Conservation (phyloP, 2,888 invertebrate genomes). For the Sialis lutaria region DNA sequence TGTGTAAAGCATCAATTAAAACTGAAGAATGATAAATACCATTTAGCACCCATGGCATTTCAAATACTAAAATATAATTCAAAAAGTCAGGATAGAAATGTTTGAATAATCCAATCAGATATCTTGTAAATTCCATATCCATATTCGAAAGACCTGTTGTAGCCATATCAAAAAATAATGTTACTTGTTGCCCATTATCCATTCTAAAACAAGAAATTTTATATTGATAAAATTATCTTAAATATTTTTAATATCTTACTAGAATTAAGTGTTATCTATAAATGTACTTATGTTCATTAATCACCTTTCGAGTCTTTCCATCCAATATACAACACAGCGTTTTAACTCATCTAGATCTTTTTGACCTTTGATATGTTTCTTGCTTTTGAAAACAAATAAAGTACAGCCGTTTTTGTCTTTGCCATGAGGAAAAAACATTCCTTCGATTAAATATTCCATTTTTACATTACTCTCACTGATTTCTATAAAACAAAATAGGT, state of each 20-base stretch:
- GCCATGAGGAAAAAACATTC: conserved; percentile 59
- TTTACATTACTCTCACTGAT: conserved; percentile 51
- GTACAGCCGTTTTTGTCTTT: conserved; percentile 65
- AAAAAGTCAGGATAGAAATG: conserved; percentile 73
- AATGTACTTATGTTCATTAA: neutral
- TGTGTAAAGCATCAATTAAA: neutral
- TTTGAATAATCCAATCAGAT: conserved; percentile 73
- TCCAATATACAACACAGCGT: conserved; percentile 69
- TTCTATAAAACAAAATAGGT: conserved; percentile 28
- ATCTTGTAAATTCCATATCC: conserved; percentile 84
- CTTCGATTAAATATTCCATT: conserved; percentile 55
- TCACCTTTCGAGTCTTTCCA: conserved; percentile 58
- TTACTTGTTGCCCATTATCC: conserved; percentile 57
- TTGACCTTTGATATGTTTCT: conserved; percentile 61
- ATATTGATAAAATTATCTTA: neutral
- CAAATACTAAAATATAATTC: conserved; percentile 78
- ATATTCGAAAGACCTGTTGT: conserved; percentile 72
- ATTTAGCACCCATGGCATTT: conserved; percentile 88
- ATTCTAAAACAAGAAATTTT: conserved; percentile 30
- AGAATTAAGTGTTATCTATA: neutral
- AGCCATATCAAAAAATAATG: conserved; percentile 81
- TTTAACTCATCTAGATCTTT: conserved; percentile 60
- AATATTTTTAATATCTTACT: neutral
- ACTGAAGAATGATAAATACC: conserved; percentile 29
- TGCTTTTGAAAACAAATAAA: conserved; percentile 63